phyloP scores from a whole-genome alignment of 2,797 vertebrate species.

The Rhincodon typus region DNA sequence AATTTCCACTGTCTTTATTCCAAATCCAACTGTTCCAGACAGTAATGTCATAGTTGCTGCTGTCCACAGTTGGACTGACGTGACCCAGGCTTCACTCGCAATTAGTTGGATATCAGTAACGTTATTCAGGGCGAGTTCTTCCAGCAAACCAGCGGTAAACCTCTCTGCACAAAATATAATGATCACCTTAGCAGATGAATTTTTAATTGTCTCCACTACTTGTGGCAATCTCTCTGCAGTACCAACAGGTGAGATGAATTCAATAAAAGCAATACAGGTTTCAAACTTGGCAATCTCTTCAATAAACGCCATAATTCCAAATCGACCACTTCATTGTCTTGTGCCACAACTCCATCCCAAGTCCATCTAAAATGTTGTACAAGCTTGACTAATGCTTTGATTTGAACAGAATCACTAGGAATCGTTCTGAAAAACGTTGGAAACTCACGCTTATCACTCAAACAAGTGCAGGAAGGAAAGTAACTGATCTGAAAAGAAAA shows the following conservation, averaged over 20 bases:
- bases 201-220: neutral
- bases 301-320: conserved; percentile 7
- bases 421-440: conserved; percentile 32
- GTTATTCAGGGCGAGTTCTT: conserved; percentile 26
- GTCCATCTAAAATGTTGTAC: neutral
- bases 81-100: conserved; percentile 34
- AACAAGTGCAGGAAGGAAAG: conserved; percentile 33
- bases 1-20: neutral
- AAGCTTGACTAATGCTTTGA: conserved; percentile 30
- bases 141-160: neutral
- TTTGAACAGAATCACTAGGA: conserved; percentile 22
- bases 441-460: conserved; percentile 36
- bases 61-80: neutral
- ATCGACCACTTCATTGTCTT: conserved; percentile 28
- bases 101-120: conserved; percentile 11
- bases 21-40: conserved; percentile 27
- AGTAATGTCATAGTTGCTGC: conserved; percentile 2
- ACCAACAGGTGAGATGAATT: conserved; percentile 2
- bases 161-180: neutral
- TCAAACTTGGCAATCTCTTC: neutral
- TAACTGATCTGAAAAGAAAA: conserved; percentile 30
- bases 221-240: neutral
- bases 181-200: conserved; percentile 26
- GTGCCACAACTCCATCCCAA: conserved; percentile 6
- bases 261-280: conserved; percentile 26